Base-by-base conservation (phyloP, 2,888 invertebrate species). In the Microplitis deprimator region DNA sequence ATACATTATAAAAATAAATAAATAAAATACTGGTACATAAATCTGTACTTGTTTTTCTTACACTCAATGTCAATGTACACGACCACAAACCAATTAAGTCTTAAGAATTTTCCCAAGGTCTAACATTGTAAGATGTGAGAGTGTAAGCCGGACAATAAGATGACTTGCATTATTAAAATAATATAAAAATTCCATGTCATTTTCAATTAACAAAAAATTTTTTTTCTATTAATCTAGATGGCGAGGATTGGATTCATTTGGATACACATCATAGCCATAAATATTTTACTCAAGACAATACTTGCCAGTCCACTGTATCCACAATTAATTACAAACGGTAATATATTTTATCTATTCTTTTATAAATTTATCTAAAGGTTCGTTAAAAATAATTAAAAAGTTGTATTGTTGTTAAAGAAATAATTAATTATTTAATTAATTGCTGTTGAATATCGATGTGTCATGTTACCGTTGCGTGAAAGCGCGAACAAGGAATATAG, bases 181-280 rank as follows among this genome's bases (percentile, higher is more conserved):
- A 50, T 50, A 13, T n/a, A 20, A 67, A 73, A 50, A 50, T 59
- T 59, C 62, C 41, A 16, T 29, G 39, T n/a, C 4, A 76, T 81
- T 83, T 82, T 82, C 81, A 80, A 81, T 69, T 38, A 41, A 76
- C 83, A 50, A 50, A 13, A 50, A 50, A 50, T 50, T 83, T 82
- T 82, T 80, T 77, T 77, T 59, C n/a, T n/a, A n/a, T 74, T 68
- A 76, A 87, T 87, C n/a, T 85, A 89, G 89, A 89, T 89, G 89
- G 70, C 77, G 50, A 73, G 39, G 64, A n/a, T 64, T 59, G 67
- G 50, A 73, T 50, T 38, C 40, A 40, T 69, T 39, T 73, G 73
- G 68, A n/a, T 67, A 68, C 38, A 59, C 20, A 59, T 76, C 20
- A 20, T 77, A 62, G 17, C 65, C 65, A 69, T 74, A n/a, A 70